These are phyloP conservation scores for Hydrozoanthus tunicans DNA, from an alignment of 64 coral and sea anemone genomes.

Conservation along the genomic window DNA sequence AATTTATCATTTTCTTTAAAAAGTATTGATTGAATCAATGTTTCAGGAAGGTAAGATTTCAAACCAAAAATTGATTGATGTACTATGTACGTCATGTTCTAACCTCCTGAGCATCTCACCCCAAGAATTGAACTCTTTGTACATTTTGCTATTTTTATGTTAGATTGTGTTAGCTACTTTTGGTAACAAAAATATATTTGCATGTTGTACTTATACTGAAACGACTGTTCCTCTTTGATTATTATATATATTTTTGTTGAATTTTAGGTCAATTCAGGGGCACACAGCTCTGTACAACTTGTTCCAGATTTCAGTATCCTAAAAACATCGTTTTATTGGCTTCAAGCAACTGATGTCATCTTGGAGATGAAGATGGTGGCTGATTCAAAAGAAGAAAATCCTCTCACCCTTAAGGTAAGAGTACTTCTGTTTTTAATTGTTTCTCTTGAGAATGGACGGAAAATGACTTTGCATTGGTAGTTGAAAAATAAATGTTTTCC, in stretches of 20 bases:
- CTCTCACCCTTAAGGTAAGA: conserved; percentile 12
- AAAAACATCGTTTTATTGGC: conserved; percentile 31
- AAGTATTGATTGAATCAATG: no score
- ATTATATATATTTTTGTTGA: background rate
- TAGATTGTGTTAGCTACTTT: background rate
- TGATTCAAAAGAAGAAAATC: background rate
- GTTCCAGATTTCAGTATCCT: conserved; percentile 21
- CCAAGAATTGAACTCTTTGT: no score
- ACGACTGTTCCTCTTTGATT: background rate
- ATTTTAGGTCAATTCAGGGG: background rate
- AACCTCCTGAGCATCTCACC: no score
- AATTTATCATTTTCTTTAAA: no score
- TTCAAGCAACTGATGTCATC: conserved; percentile 26
- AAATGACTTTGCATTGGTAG: no score
- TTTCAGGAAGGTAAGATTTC: no score
- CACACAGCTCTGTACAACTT: conserved; percentile 5
- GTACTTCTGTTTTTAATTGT: background rate
- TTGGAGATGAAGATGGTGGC: background rate
- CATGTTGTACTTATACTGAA: background rate
- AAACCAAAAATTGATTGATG: no score
- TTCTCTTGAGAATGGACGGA: background rate
- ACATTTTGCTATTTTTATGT: no score
- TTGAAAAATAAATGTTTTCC: no score
- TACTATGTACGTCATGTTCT: no score
- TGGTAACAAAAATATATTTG: background rate